These are phyloP conservation scores for Nylanderia fulva DNA, from an alignment of 1,140 invertebrate genomes.

Conservation along the genomic window DNA sequence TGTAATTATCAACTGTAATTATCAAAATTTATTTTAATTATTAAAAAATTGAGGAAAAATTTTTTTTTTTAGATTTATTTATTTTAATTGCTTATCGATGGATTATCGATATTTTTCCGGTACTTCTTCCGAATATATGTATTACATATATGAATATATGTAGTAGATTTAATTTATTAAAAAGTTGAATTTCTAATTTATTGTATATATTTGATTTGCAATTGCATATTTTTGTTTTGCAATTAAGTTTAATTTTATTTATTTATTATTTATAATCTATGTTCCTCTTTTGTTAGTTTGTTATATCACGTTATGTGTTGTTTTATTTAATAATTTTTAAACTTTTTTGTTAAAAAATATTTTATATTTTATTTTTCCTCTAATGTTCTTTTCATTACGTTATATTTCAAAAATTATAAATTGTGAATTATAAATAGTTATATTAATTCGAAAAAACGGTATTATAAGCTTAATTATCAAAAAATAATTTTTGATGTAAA, in stretches of 20 bases:
- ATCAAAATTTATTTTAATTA: background rate
- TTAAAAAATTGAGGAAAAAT: background rate
- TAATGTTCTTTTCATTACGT: slow-evolving; percentile 5
- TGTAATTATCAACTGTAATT: slow-evolving; percentile 1
- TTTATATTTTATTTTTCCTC: slow-evolving; percentile 46
- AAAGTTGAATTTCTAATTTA: background rate
- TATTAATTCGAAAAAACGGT: background rate
- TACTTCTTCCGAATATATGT: background rate
- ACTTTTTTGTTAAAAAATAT: slow-evolving; percentile 4
- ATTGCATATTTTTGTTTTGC: background rate
- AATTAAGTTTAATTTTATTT: slow-evolving; percentile 35
- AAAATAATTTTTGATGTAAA: too few species aligned
- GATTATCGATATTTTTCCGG: background rate
- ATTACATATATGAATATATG: too few species aligned
- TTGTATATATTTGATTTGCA: slow-evolving; percentile 6
- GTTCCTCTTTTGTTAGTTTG: background rate
- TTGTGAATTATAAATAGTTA: background rate
- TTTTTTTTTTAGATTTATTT: slow-evolving; percentile 18
- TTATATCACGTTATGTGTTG: slow-evolving; percentile 23
- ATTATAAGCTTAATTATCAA: background rate
- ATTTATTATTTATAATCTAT: background rate
- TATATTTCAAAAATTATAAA: slow-evolving; percentile 8
- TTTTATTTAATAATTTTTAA: slow-evolving; percentile 23
- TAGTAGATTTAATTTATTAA: background rate
- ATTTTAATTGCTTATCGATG: slow-evolving; percentile 17